Conservation (phyloP, 2,113 vertebrate genomes). For the Cettia cetti region DNA sequence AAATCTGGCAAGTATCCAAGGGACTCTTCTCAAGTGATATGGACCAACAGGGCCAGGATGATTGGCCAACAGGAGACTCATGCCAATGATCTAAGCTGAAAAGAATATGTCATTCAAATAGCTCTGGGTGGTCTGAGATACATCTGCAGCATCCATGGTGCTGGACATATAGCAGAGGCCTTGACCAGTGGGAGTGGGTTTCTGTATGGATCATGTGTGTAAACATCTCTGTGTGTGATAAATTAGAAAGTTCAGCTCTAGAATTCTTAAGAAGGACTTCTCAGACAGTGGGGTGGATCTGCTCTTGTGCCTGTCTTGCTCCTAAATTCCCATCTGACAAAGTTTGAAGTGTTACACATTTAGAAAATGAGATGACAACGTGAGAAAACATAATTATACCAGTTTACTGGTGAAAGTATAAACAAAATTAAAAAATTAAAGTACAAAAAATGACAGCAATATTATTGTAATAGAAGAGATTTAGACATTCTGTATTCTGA, state of each 20-base stretch:
- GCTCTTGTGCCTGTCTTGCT: neutral
- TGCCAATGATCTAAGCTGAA: neutral
- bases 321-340: neutral
- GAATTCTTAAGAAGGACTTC: neutral
- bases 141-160: neutral
- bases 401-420: neutral
- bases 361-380: neutral
- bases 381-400: neutral
- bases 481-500: neutral
- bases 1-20: neutral
- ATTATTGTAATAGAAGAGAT: neutral
- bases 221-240: rapidly evolving
- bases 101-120: neutral
- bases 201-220: rapidly evolving
- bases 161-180: rapidly evolving
- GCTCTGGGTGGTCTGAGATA: neutral
- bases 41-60: no score
- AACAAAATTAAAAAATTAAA: neutral
- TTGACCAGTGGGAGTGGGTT: neutral
- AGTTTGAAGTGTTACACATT: neutral
- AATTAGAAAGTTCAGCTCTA: neutral
- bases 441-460: neutral
- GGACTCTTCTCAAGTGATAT: neutral
- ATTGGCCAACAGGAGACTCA: neutral
- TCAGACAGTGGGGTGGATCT: neutral